Base-by-base conservation (phyloP, 1,140 invertebrate genomes). In the Hycleus phaleratus region DNA sequence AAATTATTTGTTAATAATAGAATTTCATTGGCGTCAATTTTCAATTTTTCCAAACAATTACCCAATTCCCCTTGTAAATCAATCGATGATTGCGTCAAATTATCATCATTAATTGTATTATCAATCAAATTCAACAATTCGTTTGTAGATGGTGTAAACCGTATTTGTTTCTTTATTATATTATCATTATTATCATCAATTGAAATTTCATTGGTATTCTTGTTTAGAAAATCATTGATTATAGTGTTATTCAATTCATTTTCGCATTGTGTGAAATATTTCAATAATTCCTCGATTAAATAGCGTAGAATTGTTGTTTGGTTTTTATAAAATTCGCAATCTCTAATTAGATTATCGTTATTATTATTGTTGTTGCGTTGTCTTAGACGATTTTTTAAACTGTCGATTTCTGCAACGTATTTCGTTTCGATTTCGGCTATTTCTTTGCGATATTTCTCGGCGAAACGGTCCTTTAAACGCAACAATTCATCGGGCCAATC, bases 171-270 rank as follows among this genome's bases (percentile, higher is more conserved):
- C 3, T 55, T 56, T 7, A 44, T 45, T 38, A 61, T 38, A 46
- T 52, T 61, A 38, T 63, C 64, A 9, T 54, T 54, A 11, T 66
- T 49, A 40, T 38, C 26, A 10, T 59, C 53, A 9, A 64, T 25
- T 32, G 61, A 61, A 24, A 64, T 26, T 49, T 71, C 67, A 5
- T 64, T 65, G 44, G 70, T 66, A 40, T 62, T 65, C 66, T 71
- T 56, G 45, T 63, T 54, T 55, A 65, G 62, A 69, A 88, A 76
- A 66, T 86, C 81, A 38, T 80, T 81, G 0, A 87, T 79, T 11
- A 90, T 71, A 1, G 84, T 87, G 48, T 81, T 84, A 70, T 88
- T 90, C 4, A 89, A 71, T 73, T 88, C 87, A 67, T 88, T 85
- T 73, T 91, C 88, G 54, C 86, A 88, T 49, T 80, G 77, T 2